Conservation (phyloP, 1,140 invertebrate species). For the Zelostemma sp. region DNA sequence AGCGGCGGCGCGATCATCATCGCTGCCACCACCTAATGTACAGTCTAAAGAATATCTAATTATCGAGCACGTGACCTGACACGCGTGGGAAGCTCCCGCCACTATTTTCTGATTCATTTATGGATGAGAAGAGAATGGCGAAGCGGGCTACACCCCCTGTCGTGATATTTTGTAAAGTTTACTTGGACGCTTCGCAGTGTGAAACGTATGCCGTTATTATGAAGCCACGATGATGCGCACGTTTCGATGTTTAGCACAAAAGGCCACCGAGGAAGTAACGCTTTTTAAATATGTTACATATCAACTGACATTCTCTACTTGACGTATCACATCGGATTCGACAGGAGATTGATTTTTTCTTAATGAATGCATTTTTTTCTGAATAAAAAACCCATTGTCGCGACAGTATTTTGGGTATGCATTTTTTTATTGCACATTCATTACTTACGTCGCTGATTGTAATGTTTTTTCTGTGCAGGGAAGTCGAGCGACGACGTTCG, state of each 20-base stretch:
- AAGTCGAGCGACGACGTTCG: too few species aligned
- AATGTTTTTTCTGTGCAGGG: too few species aligned
- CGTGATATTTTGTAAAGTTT: slow-evolving; percentile 68
- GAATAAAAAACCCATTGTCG: too few species aligned
- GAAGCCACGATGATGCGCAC: slow-evolving; percentile 41
- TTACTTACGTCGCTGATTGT: too few species aligned
- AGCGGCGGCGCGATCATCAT: slow-evolving; percentile 38
- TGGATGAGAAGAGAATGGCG: slow-evolving; percentile 49
- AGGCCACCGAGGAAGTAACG: background rate
- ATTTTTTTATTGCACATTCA: too few species aligned
- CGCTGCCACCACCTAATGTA: slow-evolving; percentile 57
- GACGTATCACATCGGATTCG: too few species aligned
- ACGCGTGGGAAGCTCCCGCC: slow-evolving; percentile 66
- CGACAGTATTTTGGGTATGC: too few species aligned
- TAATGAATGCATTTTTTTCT: too few species aligned
- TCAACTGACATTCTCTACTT: background rate
- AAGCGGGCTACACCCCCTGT: slow-evolving; percentile 55
- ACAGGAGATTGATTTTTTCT: too few species aligned
- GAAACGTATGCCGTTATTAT: slow-evolving; percentile 62
- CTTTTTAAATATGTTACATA: too few species aligned
- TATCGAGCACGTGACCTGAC: slow-evolving; percentile 67
- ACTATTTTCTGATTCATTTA: slow-evolving; percentile 69
- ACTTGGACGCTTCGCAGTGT: slow-evolving; percentile 55
- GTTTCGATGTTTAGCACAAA: slow-evolving; percentile 9
- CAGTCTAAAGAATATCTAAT: slow-evolving; percentile 69